Conservation (phyloP, 2,797 vertebrate genomes). For the Phataginus tetradactyla region DNA sequence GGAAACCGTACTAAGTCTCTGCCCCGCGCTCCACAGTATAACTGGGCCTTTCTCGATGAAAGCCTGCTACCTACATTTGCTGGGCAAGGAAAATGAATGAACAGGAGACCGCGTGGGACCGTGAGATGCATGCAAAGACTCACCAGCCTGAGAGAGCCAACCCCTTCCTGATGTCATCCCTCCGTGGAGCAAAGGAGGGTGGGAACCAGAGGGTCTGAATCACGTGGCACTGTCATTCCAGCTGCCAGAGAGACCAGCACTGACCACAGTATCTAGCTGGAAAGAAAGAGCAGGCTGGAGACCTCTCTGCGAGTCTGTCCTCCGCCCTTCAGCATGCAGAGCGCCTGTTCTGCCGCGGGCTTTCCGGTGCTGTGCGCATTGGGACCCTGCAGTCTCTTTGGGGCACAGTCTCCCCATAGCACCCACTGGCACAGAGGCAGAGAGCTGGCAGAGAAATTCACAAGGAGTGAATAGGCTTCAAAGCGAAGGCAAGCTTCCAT, state of each 20-base stretch:
- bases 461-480: no score
- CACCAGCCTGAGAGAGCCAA: accelerated
- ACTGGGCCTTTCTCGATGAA: neutral
- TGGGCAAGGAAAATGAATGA: no score
- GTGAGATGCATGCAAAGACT: accelerated
- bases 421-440: accelerated
- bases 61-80: accelerated
- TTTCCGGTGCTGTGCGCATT: neutral
- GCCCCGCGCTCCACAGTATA: accelerated
- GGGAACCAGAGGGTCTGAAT: no score
- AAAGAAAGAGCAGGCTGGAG: neutral
- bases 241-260: accelerated
- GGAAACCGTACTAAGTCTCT: neutral
- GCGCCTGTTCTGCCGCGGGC: no score
- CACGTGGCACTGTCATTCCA: accelerated
- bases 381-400: accelerated
- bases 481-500: neutral
- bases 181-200: neutral
- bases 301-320: accelerated
- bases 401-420: neutral
- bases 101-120: accelerated
- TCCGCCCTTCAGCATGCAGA: no score
- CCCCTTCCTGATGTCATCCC: no score
- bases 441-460: neutral
- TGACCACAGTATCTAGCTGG: accelerated